These are phyloP conservation scores for Idaea dimidiata DNA, from an alignment of 2,888 invertebrate genomes.

Conservation along the genomic window DNA sequence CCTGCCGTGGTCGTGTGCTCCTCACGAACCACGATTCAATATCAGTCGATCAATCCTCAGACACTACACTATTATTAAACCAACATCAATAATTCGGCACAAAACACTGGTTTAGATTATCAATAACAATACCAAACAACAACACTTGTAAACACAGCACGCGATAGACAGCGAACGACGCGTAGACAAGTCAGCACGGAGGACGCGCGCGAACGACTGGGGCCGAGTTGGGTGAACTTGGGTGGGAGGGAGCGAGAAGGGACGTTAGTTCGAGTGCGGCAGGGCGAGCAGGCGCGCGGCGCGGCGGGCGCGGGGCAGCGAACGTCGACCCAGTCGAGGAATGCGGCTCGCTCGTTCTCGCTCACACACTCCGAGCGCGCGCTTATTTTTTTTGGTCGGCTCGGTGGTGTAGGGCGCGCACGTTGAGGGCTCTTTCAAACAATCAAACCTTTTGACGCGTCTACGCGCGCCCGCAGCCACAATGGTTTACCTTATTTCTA, in stretches of 20 bases:
- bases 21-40: constrained; percentile 53
- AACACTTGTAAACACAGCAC: constrained; percentile 73
- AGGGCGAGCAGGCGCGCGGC: constrained; percentile 17
- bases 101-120: constrained; percentile 54
- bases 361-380: constrained; percentile 64
- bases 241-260: constrained; percentile 33
- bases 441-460: constrained; percentile 7
- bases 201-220: constrained; percentile 74
- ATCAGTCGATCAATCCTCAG: constrained; percentile 37
- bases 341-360: constrained; percentile 73
- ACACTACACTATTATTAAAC: constrained; percentile 22
- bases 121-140: constrained; percentile 65
- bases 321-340: constrained; percentile 72
- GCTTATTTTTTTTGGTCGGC: constrained; percentile 61
- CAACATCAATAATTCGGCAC: constrained; percentile 36
- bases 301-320: constrained; percentile 33
- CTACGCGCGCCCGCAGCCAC: neutral
- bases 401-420: constrained; percentile 44
- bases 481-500: neutral
- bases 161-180: constrained; percentile 52
- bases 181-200: constrained; percentile 48
- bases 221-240: constrained; percentile 13
- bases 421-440: constrained; percentile 18
- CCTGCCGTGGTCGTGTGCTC: constrained; percentile 66
- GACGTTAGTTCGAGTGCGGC: constrained; percentile 28